These are phyloP conservation scores for Drosophila burlai DNA, from an alignment of 1,140 invertebrate genomes.

Conservation along the genomic window DNA sequence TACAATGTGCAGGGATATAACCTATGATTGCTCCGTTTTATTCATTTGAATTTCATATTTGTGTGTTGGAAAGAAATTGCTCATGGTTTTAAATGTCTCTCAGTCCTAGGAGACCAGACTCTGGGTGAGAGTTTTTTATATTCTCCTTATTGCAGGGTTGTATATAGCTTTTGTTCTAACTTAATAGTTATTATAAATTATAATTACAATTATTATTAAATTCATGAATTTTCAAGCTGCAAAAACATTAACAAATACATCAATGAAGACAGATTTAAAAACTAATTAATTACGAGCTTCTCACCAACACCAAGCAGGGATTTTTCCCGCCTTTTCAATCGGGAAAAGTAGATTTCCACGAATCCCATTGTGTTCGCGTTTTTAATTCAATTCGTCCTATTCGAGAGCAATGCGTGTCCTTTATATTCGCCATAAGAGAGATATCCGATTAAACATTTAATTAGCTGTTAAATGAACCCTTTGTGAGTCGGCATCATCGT, in stretches of 20 bases:
- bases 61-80: neutral
- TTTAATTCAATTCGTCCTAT: slow-evolving; percentile 19
- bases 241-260: too few species aligned
- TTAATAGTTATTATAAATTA: neutral
- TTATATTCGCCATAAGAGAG: slow-evolving; percentile 40
- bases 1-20: slow-evolving; percentile 2
- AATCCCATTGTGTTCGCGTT: slow-evolving; percentile 9
- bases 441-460: slow-evolving; percentile 68
- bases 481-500: slow-evolving; percentile 17
- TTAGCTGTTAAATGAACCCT: slow-evolving; percentile 74
- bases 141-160: too few species aligned
- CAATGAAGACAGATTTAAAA: neutral
- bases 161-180: too few species aligned
- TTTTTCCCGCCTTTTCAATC: neutral
- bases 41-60: neutral
- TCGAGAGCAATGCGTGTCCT: slow-evolving; percentile 16
- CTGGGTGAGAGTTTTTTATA: too few species aligned
- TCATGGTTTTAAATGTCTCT: too few species aligned
- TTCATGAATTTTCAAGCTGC: too few species aligned
- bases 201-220: neutral
- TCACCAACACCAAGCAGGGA: neutral
- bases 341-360: slow-evolving; percentile 5
- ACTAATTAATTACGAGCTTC: slow-evolving; percentile 7
- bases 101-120: neutral
- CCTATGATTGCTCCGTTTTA: slow-evolving; percentile 5